phyloP scores from a whole-genome alignment of 2,797 vertebrate species.

The Phrynocephalus vlangalii region DNA sequence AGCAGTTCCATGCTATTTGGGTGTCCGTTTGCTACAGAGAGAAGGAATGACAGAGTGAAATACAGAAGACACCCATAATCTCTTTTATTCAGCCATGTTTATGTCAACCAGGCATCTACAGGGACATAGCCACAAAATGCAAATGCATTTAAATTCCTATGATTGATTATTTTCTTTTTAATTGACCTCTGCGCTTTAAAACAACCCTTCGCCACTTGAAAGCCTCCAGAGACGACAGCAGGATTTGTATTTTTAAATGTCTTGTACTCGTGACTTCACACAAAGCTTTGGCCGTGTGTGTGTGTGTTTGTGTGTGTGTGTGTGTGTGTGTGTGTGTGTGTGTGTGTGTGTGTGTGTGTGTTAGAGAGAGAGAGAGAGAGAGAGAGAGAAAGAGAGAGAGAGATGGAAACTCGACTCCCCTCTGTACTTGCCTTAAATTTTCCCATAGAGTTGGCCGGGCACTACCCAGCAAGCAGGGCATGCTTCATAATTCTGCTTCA shows the following conservation, averaged over 20 bases:
- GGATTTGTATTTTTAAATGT: too few relatives aligned
- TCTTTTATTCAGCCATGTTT: not conserved
- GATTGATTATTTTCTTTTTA: not conserved
- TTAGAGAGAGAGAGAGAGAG: too few relatives aligned
- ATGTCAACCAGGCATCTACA: not conserved
- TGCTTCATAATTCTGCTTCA: slow-evolving; percentile 78
- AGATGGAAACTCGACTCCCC: slow-evolving; percentile 31
- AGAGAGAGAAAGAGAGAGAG: not conserved
- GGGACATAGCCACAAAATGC: not conserved
- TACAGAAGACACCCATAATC: not conserved
- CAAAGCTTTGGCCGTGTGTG: not conserved
- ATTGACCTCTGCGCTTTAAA: not conserved
- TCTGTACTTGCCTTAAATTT: slow-evolving; percentile 66
- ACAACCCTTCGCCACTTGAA: not conserved
- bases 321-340: not conserved
- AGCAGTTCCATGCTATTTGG: not conserved
- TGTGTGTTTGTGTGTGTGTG: not conserved
- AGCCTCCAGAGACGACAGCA: not conserved
- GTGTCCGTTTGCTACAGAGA: not conserved
- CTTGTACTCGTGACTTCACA: not conserved
- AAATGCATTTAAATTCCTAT: not conserved
- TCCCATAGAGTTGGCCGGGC: slow-evolving; percentile 57
- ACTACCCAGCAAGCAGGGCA: slow-evolving; percentile 63
- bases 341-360: not conserved
- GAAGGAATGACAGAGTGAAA: not conserved